Percentiles rank a stretch among this genome's conserved stretches.
These are phyloP conservation scores for Dendrocincla fuliginosa DNA, from an alignment of 2,797 vertebrate genomes.

Conservation along the genomic window DNA sequence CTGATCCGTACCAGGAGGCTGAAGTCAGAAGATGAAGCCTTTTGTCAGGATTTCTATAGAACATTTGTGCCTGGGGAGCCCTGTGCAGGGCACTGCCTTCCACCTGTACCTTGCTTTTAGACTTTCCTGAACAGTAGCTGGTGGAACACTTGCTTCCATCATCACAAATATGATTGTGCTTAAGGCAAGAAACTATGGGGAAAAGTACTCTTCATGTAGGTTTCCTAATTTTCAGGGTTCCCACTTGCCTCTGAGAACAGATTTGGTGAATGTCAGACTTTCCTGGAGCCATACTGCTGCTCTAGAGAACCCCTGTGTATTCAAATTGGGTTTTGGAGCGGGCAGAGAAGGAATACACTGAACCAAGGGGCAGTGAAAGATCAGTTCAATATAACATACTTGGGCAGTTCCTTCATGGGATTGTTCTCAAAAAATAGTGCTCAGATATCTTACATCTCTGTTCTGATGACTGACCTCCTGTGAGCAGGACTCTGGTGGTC, in stretches of 20 bases:
- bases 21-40: neutral
- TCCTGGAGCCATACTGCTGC: neutral
- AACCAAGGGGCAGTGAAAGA: neutral
- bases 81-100: neutral
- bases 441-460: neutral
- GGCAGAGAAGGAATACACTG: neutral
- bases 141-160: neutral
- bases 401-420: neutral
- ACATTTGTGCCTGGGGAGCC: accelerated
- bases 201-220: neutral
- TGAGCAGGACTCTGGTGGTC: neutral
- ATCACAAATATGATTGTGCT: neutral
- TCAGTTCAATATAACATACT: neutral
- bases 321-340: neutral
- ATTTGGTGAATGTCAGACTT: neutral
- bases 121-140: neutral
- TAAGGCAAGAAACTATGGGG: neutral
- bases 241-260: neutral
- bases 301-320: neutral
- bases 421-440: neutral
- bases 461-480: neutral
- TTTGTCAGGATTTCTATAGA: neutral
- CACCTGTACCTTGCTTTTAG: neutral
- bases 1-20: neutral
- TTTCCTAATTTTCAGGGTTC: neutral